Evolutionary conservation across 2,113 vertebrate species (phyloP).

Genomic region (Apeltes quadracus): DNA sequence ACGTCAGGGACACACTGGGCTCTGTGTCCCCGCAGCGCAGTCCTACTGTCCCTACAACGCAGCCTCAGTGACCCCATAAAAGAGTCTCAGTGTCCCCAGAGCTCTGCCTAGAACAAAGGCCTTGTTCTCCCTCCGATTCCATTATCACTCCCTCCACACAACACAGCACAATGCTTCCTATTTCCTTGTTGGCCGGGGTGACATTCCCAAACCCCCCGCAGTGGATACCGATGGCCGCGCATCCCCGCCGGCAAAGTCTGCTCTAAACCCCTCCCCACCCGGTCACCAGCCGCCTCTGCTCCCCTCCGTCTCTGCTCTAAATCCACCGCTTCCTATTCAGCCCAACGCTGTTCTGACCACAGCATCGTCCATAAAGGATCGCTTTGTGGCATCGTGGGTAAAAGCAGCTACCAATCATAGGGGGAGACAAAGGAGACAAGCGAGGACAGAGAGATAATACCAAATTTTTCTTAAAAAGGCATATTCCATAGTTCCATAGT

Average conservation of each 20-base stretch:
- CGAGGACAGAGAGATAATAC: neutral
- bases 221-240: constrained; percentile 63
- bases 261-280: constrained; percentile 27
- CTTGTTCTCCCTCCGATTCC: constrained; percentile 71
- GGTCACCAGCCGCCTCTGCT: constrained; percentile 55
- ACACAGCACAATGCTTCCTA: constrained; percentile 68
- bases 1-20: constrained; percentile 66
- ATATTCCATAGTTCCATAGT: neutral
- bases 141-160: constrained; percentile 72
- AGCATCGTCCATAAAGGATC: constrained; percentile 18
- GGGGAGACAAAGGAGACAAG: constrained; percentile 25
- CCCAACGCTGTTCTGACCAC: constrained; percentile 39
- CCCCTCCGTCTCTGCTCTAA: constrained; percentile 40
- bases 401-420: constrained; percentile 24
- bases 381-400: constrained; percentile 48
- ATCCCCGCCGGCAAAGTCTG: constrained; percentile 23
- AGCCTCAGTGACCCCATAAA: constrained; percentile 74
- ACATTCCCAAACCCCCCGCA: constrained; percentile 73
- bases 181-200: constrained; percentile 68
- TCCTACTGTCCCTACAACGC: constrained; percentile 72
- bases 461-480: neutral
- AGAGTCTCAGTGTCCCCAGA: constrained; percentile 73
- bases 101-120: constrained; percentile 66
- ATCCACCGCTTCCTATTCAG: constrained; percentile 42
- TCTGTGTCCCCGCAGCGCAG: constrained; percentile 70